A percentile compares a stretch with the other conserved stretches of the same genome.
Conservation (phyloP, 2,888 invertebrate genomes). For the Cordilura impudica region DNA sequence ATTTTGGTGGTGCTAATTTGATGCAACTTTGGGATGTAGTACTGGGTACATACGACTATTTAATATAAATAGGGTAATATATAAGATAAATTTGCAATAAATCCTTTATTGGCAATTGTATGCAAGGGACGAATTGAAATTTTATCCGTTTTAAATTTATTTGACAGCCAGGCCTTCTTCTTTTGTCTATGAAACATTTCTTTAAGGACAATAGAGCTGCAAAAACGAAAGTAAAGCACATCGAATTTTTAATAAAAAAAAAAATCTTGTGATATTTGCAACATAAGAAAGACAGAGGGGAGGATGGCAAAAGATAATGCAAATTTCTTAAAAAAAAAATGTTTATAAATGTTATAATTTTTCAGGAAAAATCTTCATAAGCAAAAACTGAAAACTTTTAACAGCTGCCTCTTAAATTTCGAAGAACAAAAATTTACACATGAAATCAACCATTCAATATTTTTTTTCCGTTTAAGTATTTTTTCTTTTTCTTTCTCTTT, state of each 20-base stretch:
- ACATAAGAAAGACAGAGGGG: not conserved
- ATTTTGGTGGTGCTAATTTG: constrained; percentile 54
- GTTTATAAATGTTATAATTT: not conserved
- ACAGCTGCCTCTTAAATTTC: constrained; percentile 21
- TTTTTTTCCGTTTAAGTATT: not conserved
- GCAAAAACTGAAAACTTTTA: not conserved
- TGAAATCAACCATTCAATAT: not conserved
- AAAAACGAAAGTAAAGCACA: constrained; percentile 20
- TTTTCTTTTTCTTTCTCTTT: not conserved
- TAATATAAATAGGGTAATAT: not conserved
- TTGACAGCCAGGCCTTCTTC: constrained; percentile 56
- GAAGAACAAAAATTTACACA: not conserved
- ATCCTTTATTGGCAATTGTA: constrained; percentile 45
- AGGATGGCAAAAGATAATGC: constrained; percentile 27
- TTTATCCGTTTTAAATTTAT: constrained; percentile 50
- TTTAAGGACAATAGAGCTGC: constrained; percentile 12
- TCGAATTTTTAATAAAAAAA: not conserved
- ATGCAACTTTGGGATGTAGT: constrained; percentile 21
- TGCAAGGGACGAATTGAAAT: not conserved
- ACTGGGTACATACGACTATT: not conserved
- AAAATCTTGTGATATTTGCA: constrained; percentile 33
- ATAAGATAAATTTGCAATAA: constrained; percentile 46
- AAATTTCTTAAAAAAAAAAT: constrained; percentile 9
- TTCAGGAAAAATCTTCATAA: not conserved
- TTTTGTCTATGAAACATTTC: constrained; percentile 40